Percentiles rank a stretch among this genome's conserved stretches.
Conservation (phyloP, 2,113 vertebrate species). For the Hippocampus guttulatus region DNA sequence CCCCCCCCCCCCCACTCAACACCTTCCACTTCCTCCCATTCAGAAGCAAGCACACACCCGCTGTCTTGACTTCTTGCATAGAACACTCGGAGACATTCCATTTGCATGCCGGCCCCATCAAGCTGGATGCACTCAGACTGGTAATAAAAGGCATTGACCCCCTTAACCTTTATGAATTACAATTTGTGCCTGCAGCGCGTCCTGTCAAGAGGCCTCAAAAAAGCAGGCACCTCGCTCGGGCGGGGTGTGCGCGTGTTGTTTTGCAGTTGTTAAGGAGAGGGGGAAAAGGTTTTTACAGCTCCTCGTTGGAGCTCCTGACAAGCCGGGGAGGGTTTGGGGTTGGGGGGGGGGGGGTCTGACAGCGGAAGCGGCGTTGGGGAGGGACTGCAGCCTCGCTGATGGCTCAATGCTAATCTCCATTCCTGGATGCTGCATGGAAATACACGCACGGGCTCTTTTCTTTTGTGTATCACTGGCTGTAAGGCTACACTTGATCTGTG, state of each 20-base stretch:
- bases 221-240: conserved; percentile 72
- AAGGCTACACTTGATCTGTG: conserved; percentile 28
- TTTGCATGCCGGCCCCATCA: conserved; percentile 78
- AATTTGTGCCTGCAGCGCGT: conserved; percentile 82
- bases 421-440: conserved; percentile 55
- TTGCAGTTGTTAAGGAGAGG: conserved; percentile 75
- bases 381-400: conserved; percentile 67
- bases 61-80: conserved; percentile 66
- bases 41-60: conserved; percentile 57
- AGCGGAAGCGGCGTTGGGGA: conserved; percentile 66
- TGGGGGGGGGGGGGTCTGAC: conserved; percentile 69
- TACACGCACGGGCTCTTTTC: conserved; percentile 24
- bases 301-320: conserved; percentile 74
- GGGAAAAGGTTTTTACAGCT: conserved; percentile 77
- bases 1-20: conserved; percentile 36
- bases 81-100: conserved; percentile 74
- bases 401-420: conserved; percentile 69
- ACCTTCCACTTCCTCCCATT: conserved; percentile 59
- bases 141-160: conserved; percentile 83
- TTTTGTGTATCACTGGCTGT: conserved; percentile 40
- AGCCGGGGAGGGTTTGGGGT: conserved; percentile 28
- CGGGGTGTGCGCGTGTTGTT: conserved; percentile 70
- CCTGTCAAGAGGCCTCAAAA: conserved; percentile 77
- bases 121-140: conserved; percentile 77
- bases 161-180: conserved; percentile 84